phyloP scores from a whole-genome alignment of 2,888 invertebrate species.

The Epinotia demarniana region DNA sequence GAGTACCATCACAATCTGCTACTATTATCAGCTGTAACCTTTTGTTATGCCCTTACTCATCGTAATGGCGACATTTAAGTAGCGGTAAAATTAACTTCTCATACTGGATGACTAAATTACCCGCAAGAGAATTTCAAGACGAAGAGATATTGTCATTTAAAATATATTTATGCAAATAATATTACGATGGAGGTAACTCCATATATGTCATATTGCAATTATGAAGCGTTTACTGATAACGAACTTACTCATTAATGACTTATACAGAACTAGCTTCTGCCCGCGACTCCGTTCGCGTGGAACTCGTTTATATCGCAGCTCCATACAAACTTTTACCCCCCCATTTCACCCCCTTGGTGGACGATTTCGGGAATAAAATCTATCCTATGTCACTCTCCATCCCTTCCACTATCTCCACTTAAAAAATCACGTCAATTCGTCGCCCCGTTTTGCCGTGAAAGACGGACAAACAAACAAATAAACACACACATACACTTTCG shows the following conservation, averaged over 20 bases:
- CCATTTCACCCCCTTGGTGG: too few relatives aligned
- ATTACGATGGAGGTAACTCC: conserved; percentile 30
- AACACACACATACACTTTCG: too few relatives aligned
- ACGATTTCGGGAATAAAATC: too few relatives aligned
- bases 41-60: conserved; percentile 13
- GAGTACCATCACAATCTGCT: background rate
- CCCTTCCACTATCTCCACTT: too few relatives aligned
- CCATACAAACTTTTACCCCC: too few relatives aligned
- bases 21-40: background rate
- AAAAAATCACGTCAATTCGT: too few relatives aligned
- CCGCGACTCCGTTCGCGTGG: too few relatives aligned
- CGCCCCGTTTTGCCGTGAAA: too few relatives aligned
- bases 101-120: conserved; percentile 20
- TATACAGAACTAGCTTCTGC: too few relatives aligned
- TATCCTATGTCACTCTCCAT: too few relatives aligned
- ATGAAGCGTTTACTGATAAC: conserved; percentile 9
- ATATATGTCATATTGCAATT: conserved; percentile 29
- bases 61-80: conserved; percentile 22
- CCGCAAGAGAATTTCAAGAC: background rate
- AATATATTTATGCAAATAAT: conserved; percentile 37
- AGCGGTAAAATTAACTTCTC: conserved; percentile 10
- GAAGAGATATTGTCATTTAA: conserved; percentile 3
- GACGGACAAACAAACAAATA: too few relatives aligned
- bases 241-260: background rate
- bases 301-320: too few relatives aligned